These are phyloP conservation scores for Embidobia sp. DNA, from an alignment of 2,888 invertebrate species.

Conservation along the genomic window DNA sequence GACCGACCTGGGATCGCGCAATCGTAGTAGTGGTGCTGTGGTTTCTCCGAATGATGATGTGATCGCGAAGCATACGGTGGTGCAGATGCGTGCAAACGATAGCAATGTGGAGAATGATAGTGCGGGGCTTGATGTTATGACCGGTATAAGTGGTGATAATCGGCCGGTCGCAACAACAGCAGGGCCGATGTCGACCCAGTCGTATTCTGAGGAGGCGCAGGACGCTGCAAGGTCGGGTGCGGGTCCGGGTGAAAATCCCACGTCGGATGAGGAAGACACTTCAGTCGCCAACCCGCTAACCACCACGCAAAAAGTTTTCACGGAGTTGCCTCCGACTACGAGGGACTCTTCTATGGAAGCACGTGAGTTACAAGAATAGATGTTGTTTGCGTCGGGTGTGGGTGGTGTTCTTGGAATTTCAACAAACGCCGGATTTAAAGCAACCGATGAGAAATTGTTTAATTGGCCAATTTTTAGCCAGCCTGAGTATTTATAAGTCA, in stretches of 20 bases:
- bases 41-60: slow-evolving; percentile 38
- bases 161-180: slow-evolving; percentile 71
- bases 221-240: slow-evolving; percentile 76
- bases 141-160: slow-evolving; percentile 70
- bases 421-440: no score
- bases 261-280: slow-evolving; percentile 62
- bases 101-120: slow-evolving; percentile 52
- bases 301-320: slow-evolving; percentile 66
- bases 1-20: slow-evolving; percentile 47
- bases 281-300: slow-evolving; percentile 66
- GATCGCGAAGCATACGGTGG: slow-evolving; percentile 49
- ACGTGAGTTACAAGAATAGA: slow-evolving; percentile 71
- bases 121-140: slow-evolving; percentile 57
- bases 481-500: no score
- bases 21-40: slow-evolving; percentile 34
- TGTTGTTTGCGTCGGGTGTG: no score
- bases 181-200: slow-evolving; percentile 79
- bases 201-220: slow-evolving; percentile 74
- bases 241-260: slow-evolving; percentile 67
- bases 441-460: no score
- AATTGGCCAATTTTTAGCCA: no score
- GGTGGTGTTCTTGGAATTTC: no score
- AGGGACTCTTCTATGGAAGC: slow-evolving; percentile 79
- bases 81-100: slow-evolving; percentile 56
- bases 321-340: slow-evolving; percentile 74